Evolutionary conservation across 2,113 vertebrate species (phyloP).

Genomic region (Planiliza haematocheilus): DNA sequence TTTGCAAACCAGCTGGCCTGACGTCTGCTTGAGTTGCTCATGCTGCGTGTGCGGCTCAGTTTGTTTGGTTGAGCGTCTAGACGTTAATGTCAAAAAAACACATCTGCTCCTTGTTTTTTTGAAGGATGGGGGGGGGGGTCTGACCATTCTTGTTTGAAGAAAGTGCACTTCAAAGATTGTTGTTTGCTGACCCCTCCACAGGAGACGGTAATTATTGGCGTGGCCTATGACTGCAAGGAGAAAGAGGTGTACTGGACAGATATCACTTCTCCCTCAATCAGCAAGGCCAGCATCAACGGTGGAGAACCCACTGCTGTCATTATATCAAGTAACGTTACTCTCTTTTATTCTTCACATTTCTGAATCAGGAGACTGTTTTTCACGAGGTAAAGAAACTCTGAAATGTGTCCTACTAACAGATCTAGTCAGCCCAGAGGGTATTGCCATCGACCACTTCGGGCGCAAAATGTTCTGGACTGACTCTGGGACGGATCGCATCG

Average conservation of each 20-base stretch:
- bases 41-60: conserved; percentile 30
- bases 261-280: conserved; percentile 91
- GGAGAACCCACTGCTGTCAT: conserved; percentile 88
- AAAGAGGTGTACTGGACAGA: conserved; percentile 96
- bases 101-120: conserved; percentile 50
- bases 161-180: conserved; percentile 49
- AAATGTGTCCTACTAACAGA: conserved; percentile 73
- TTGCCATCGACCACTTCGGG: conserved; percentile 91
- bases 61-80: conserved; percentile 67
- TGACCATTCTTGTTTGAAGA: conserved; percentile 18
- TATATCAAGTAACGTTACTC: conserved; percentile 83
- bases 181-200: conserved; percentile 72
- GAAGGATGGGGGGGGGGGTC: no score
- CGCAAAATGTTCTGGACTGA: conserved; percentile 95
- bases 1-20: conserved; percentile 65
- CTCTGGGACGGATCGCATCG: conserved; percentile 89
- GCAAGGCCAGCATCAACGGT: conserved; percentile 88
- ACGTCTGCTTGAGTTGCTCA: conserved; percentile 16
- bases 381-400: background rate
- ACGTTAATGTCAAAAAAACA: conserved; percentile 46
- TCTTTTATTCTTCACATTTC: background rate
- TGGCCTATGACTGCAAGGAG: conserved; percentile 93
- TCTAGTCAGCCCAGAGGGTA: conserved; percentile 91
- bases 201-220: conserved; percentile 92
- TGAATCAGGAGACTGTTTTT: background rate